Evolutionary conservation across 2,797 vertebrate species (phyloP).

Genomic region (Sebastes glaucus): DNA sequence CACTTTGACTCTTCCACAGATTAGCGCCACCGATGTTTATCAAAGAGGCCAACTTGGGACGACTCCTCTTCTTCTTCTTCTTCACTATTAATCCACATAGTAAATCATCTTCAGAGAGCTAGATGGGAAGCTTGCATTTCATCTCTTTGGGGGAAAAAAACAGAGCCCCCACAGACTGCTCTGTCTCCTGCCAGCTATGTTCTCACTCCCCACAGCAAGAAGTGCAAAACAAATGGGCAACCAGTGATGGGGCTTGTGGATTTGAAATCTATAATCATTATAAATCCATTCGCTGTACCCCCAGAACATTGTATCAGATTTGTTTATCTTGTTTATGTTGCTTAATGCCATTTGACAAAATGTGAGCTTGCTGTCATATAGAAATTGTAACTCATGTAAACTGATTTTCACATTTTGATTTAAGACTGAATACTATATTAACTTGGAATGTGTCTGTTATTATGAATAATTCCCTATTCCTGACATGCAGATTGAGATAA

Average conservation of each 20-base stretch:
- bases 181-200: conserved; percentile 49
- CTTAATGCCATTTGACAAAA: not conserved
- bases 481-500: not conserved
- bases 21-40: conserved; percentile 25
- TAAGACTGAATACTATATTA: not conserved
- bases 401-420: not conserved
- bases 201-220: conserved; percentile 42
- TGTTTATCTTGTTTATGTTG: not conserved
- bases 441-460: not conserved
- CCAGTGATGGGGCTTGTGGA: conserved; percentile 5
- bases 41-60: conserved; percentile 8
- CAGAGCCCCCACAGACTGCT: conserved; percentile 26
- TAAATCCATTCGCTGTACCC: not conserved
- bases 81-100: not conserved
- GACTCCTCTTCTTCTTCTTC: not conserved
- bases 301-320: not conserved
- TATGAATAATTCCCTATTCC: not conserved
- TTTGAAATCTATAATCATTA: conserved; percentile 6
- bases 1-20: conserved; percentile 2
- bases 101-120: conserved; percentile 13
- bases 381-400: not conserved
- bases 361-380: not conserved
- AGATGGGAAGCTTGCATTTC: conserved; percentile 52
- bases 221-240: conserved; percentile 35
- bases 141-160: conserved; percentile 16